Evolutionary conservation across 2,797 vertebrate species (phyloP), one percentile per base, ranked within the genome.

Genomic region (Hemitrygon akajei): DNA sequence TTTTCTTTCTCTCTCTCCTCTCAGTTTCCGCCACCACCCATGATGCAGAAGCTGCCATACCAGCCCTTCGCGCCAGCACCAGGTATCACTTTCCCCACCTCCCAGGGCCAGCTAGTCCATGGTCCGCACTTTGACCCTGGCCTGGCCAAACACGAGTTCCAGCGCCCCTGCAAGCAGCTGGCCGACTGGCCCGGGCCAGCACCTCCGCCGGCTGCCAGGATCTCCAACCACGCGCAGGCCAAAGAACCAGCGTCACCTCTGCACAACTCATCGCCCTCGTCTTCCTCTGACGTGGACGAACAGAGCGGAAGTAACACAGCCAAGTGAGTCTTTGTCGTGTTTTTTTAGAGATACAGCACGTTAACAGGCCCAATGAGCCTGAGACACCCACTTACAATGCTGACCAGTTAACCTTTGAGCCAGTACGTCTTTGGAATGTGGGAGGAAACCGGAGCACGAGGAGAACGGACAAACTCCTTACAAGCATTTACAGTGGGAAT

Each of bases 241-340:
- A 98, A 97, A 93, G 96, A 97, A 69, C 95, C 95, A 82, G 95
- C 95, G 30, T 94, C 95, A 63, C 96, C 96, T 96, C 97, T 94
- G 96, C 95, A 94, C 93, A 95, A 95, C 40, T 96, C 98, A 18
- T 98, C 98, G 40, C 97, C 98, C 3, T 98, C 98, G 25, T 98
- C 98, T 0, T 98, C 98, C 93, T 98, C 98, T 7, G 98, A 98
- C 94, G 97, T 97, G 95, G 98, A 98, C 79, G 98, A 98, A 94
- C 97, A 97, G 95, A 98, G 98, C 77, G 97, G 98, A 96, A 96
- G 95, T 95, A 97, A 96, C 94, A 95, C 87, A 1, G 37, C 98
- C 95, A 98, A 98, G 98, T 98, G 96, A 97, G 97, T 89, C 11
- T n/a, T 25, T 58, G n/a, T 40, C 20, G 20, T n/a, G n/a, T n/a